phyloP scores from a whole-genome alignment of 2,888 invertebrate species.

The Acronicta alni region DNA sequence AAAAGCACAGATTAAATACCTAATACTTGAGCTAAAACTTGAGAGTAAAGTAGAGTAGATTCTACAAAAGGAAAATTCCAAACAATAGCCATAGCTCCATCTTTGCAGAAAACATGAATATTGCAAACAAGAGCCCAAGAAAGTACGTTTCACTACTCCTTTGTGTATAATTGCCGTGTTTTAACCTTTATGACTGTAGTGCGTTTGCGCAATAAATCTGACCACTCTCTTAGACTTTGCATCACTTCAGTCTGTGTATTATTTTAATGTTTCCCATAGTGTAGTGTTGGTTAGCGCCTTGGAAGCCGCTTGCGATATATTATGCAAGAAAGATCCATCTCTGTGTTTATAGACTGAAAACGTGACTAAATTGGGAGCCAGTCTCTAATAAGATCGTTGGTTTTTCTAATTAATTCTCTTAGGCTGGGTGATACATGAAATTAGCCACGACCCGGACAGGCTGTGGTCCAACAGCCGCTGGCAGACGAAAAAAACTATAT shows the following conservation, averaged over 20 bases:
- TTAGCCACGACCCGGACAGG: too few species aligned
- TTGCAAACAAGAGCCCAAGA: constrained; percentile 16
- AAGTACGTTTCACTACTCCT: constrained; percentile 41
- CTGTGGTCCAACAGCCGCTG: too few species aligned
- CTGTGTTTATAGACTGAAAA: neutral
- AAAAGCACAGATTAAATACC: too few species aligned
- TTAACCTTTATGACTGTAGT: constrained; percentile 34
- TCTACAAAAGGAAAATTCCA: neutral
- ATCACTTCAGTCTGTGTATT: constrained; percentile 32
- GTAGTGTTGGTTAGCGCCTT: constrained; percentile 23
- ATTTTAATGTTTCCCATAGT: constrained; percentile 42
- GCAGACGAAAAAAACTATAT: too few species aligned
- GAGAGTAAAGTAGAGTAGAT: too few species aligned
- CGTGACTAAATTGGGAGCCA: too few species aligned
- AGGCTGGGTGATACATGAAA: too few species aligned
- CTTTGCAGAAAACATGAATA: constrained; percentile 9
- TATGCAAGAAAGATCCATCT: constrained; percentile 10
- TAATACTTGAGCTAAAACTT: too few species aligned
- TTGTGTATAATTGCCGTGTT: constrained; percentile 41
- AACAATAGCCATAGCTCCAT: neutral
- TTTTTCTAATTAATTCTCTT: neutral
- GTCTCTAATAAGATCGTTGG: too few species aligned
- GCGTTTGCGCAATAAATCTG: constrained; percentile 42
- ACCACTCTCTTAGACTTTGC: constrained; percentile 40
- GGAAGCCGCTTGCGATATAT: constrained; percentile 17